A percentile compares a stretch with the other conserved stretches of the same genome.
Conservation (phyloP, 1,140 invertebrate genomes). For the Ips nitidus region DNA sequence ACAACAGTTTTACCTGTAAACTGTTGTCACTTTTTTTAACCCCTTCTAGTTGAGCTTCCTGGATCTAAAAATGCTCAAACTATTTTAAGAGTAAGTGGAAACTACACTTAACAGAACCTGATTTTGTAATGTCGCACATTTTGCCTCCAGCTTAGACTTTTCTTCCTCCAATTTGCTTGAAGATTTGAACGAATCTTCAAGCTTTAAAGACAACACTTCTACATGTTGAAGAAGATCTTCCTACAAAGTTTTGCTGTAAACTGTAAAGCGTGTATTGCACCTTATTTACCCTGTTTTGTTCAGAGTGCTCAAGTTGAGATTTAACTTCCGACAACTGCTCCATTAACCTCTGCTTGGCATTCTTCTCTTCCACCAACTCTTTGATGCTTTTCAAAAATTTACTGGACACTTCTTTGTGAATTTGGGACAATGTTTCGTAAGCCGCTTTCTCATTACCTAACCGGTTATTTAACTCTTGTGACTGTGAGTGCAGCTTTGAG, state of each 20-base stretch:
- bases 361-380: conserved; percentile 31
- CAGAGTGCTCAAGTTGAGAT: conserved; percentile 9
- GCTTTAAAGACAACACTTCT: too few relatives aligned
- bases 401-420: conserved; percentile 36
- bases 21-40: too few relatives aligned
- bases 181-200: too few relatives aligned
- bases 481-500: conserved; percentile 7
- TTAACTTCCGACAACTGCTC: conserved; percentile 3
- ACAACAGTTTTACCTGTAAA: too few relatives aligned
- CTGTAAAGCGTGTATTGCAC: not conserved
- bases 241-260: too few relatives aligned
- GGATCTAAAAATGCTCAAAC: too few relatives aligned
- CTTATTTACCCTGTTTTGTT: conserved; percentile 31
- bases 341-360: conserved; percentile 22
- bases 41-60: too few relatives aligned
- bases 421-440: conserved; percentile 35
- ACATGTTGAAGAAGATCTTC: too few relatives aligned
- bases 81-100: too few relatives aligned
- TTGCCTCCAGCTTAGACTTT: not conserved
- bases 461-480: conserved; percentile 23
- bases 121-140: not conserved
- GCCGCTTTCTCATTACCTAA: conserved; percentile 33
- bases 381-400: conserved; percentile 38
- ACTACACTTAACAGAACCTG: not conserved
- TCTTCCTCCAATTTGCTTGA: conserved; percentile 13